A percentile compares a stretch with the other conserved stretches of the same genome.
Conservation (phyloP, 2,888 invertebrate genomes). For the Apotomis capreana region DNA sequence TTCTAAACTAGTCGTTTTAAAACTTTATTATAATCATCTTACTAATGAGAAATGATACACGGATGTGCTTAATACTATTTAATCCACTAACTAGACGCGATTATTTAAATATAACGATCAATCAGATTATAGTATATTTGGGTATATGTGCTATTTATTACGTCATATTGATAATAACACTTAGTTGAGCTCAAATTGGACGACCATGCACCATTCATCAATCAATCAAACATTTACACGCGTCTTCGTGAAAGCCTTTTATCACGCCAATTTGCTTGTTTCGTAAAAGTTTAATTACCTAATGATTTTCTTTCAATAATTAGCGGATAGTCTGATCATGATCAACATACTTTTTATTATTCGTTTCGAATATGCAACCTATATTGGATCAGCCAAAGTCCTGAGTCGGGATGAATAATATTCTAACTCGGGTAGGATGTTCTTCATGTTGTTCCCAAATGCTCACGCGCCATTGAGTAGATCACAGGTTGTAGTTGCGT, state of each 20-base stretch:
- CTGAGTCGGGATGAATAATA: no score
- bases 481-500: background rate
- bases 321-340: no score
- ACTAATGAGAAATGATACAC: background rate
- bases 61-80: background rate
- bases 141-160: background rate
- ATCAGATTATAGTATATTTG: background rate
- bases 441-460: no score
- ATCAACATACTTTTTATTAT: no score
- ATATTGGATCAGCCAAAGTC: no score
- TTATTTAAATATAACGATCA: background rate
- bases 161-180: background rate
- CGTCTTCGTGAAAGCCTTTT: background rate
- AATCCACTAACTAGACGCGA: background rate
- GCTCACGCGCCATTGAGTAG: no score
- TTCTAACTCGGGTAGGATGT: no score
- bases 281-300: no score
- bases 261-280: background rate
- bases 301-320: no score
- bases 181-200: background rate
- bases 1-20: no score
- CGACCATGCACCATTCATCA: background rate
- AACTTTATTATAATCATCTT: no score
- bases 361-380: no score
- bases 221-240: background rate